Percentiles rank a stretch among this genome's conserved stretches.
Evolutionary conservation across 2,797 vertebrate species (phyloP).

Genomic region (Diglossa cyanea): DNA sequence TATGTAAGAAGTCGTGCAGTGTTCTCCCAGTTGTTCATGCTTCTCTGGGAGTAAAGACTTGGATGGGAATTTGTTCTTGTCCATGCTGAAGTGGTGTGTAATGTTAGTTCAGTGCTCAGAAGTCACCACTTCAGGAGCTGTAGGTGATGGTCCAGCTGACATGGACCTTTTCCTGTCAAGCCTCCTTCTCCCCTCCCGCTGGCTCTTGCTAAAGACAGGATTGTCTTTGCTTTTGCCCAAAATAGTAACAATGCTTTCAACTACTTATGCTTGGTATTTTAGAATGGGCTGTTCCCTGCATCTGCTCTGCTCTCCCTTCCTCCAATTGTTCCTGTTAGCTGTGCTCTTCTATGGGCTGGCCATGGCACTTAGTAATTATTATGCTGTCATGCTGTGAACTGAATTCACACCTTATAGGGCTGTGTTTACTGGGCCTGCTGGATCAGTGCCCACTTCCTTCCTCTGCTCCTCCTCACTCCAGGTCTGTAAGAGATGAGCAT

Average conservation of each 20-base stretch:
- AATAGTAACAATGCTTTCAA: constrained; percentile 44
- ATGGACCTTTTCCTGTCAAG: background rate
- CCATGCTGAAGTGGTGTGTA: background rate
- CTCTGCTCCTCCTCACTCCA: background rate
- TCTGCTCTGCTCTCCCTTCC: constrained; percentile 19
- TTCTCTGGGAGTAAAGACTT: background rate
- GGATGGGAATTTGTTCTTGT: background rate
- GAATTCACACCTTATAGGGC: constrained; percentile 46
- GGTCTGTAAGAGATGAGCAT: background rate
- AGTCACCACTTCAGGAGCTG: background rate
- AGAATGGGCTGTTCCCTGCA: background rate
- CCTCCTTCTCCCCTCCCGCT: background rate
- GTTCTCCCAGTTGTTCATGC: background rate
- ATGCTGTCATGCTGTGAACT: background rate
- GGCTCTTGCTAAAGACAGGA: background rate
- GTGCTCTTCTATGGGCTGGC: background rate
- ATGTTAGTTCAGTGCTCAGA: background rate
- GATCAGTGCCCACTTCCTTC: background rate
- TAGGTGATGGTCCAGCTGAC: background rate
- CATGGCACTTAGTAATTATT: background rate
- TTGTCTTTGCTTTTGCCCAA: background rate
- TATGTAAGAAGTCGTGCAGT: background rate
- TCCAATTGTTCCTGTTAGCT: constrained; percentile 29
- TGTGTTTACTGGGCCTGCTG: background rate
- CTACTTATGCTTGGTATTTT: background rate